Conservation (phyloP, 2,888 invertebrate genomes). For the Chymomyza procnemis region DNA sequence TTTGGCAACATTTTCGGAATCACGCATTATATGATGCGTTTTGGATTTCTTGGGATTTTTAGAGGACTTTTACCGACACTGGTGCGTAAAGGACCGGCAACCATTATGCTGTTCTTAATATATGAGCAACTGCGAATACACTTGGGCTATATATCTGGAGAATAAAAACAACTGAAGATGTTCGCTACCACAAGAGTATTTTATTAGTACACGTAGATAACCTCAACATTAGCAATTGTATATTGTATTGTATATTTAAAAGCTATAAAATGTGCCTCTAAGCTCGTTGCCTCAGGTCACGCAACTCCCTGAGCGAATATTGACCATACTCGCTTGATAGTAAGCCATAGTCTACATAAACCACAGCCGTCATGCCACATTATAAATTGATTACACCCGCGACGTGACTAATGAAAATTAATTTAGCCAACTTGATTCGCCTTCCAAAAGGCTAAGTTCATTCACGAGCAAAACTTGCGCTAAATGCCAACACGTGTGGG, state of each 20-base stretch:
- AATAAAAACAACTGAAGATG: neutral
- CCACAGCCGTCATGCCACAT: conserved; percentile 56
- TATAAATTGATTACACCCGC: conserved; percentile 62
- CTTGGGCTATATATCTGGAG: neutral
- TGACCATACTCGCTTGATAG: neutral
- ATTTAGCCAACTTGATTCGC: conserved; percentile 54
- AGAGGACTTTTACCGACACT: conserved; percentile 4
- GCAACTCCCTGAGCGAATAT: neutral
- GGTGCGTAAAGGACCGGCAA: conserved; percentile 3
- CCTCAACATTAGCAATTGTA: neutral
- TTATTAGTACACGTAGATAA: neutral
- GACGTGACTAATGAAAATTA: conserved; percentile 65
- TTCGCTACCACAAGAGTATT: neutral
- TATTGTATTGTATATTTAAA: neutral
- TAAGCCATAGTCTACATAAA: conserved; percentile 42
- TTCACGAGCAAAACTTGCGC: conserved; percentile 35
- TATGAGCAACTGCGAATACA: conserved; percentile 8
- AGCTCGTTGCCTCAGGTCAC: neutral
- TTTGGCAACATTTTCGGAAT: neutral
- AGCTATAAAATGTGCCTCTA: neutral
- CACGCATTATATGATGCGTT: neutral
- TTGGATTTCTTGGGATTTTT: conserved; percentile 2
- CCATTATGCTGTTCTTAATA: neutral
- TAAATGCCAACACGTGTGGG: conserved; percentile 50
- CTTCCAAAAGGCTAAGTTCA: neutral